Evolutionary conservation across 2,888 invertebrate species (phyloP), one percentile per base, ranked within the genome.

Genomic region (Troilus luridus): DNA sequence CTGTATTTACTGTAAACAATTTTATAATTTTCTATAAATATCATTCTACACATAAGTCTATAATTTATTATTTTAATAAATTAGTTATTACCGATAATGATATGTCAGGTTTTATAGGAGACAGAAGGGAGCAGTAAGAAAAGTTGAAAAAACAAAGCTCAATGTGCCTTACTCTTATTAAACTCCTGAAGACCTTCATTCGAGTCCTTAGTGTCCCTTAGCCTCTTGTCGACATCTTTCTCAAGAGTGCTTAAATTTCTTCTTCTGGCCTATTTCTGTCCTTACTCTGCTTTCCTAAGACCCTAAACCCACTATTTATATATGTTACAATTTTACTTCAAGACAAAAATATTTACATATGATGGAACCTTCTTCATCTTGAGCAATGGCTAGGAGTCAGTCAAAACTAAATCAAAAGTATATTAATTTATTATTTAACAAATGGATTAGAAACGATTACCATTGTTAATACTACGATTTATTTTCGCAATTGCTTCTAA

Each of bases 181-280:
- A 67, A 67, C 24, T 67, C 67, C 67, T 67, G 24, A 14, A 67
- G 67, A 67, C 24, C 67, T 67, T 67, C 67, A 67, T 67, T 27
- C 67, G 24, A 64, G 24, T 67, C 67, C 67, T 67, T 67, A 27
- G 24, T 6, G 67, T 67, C 24, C 27, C 14, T 24, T 67, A 67
- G 67, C 67, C 67, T 27, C 67, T 67, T 67, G 67, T 67, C 67
- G 67, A 67, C 67, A 67, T 67, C 67, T 67, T 67, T 14, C 24
- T 67, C 12, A 14, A 67, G 67, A 67, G 67, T 67, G 12, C 67
- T 67, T 14, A 24, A 24, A 27, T 67, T 67, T 67, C 67, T 67
- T 67, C 67, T 11, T 0, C 24, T 6, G 67, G 11, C 14, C 67
- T 67, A 67, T 67, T 67, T 67, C 67, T 24, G 67, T 24, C 24